Base-by-base conservation (phyloP, 2,888 invertebrate species). In the Eupelmus urozonus region DNA sequence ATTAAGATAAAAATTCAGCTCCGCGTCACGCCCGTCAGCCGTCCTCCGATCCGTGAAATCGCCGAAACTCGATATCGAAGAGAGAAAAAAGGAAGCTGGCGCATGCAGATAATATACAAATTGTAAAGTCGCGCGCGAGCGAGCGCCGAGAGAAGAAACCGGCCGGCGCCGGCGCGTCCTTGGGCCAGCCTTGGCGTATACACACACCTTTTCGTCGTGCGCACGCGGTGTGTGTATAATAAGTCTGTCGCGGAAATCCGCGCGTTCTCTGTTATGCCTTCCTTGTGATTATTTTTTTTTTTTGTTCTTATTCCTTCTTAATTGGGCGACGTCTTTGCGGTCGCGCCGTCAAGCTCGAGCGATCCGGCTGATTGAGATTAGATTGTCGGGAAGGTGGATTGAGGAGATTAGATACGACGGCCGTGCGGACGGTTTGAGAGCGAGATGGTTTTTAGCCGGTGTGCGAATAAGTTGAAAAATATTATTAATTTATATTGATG, bases 181-280 rank as follows among this genome's bases (percentile, higher is more conserved):
- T 77, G 72, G 42, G 42, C n/a, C 65, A 40, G 59, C 76, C 70
- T 76, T 76, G 76, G 40, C 18, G 45, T 7, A 2, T 16, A 16
- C 16, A 16, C 13, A 16, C 45, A 7, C 16, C 45, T 34, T 29
- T 69, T 69, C 42, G 18, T 45, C 27, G n/a, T 9, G n/a, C n/a
- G 23, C 9, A 20, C 27, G 63, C 25, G 25, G 0, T 20, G 18
- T 2, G 40, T 18, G 3, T 34, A 5, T 9, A 9, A 34, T 34
- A 5, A 34, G 3, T 34, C 34, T 5, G 9, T 5, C 34, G 16
- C 9, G 9, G 45, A 45, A 45, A 45, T 45, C 13, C 45, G 16
- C 16, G 45, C 16, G 2, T 2, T 2, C 16, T 45, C 2, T 7
- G 13, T 45, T 9, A 5, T 34, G 5, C 2, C 16, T 45, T 45